Evolutionary conservation across 2,113 vertebrate species (phyloP).

Genomic region (Centrocercus urophasianus): DNA sequence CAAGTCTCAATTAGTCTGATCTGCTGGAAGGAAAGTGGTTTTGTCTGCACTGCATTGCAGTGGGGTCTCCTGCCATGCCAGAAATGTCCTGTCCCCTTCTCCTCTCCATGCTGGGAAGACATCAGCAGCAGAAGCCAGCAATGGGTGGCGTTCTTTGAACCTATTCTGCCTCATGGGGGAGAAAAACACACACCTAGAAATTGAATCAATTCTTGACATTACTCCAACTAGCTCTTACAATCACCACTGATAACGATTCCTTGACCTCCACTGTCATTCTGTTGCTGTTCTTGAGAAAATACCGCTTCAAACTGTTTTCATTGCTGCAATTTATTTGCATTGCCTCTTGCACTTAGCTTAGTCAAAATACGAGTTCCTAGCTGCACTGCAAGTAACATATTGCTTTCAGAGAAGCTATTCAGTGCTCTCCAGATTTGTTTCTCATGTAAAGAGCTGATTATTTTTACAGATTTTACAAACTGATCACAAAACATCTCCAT

Average conservation of each 20-base stretch:
- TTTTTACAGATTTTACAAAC: neutral
- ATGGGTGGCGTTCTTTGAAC: neutral
- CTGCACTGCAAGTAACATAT: neutral
- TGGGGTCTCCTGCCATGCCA: neutral
- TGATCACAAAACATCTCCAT: neutral
- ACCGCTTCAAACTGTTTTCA: neutral
- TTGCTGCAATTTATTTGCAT: neutral
- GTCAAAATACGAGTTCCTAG: neutral
- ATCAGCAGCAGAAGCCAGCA: neutral
- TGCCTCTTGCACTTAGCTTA: neutral
- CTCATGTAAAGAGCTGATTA: neutral
- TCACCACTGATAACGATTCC: neutral
- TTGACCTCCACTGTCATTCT: neutral
- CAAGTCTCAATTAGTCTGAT: neutral
- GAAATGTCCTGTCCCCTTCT: neutral
- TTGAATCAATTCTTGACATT: neutral
- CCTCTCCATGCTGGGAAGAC: neutral
- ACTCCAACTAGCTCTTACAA: neutral
- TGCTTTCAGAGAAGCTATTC: neutral
- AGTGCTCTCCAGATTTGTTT: neutral
- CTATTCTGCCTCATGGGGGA: fast-evolving
- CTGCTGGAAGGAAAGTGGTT: neutral
- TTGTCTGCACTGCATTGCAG: neutral
- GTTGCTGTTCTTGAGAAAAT: neutral
- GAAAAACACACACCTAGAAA: neutral